Evolutionary conservation across 2,797 vertebrate species (phyloP), one percentile per base, ranked within the genome.

Genomic region (Staurois parvus): DNA sequence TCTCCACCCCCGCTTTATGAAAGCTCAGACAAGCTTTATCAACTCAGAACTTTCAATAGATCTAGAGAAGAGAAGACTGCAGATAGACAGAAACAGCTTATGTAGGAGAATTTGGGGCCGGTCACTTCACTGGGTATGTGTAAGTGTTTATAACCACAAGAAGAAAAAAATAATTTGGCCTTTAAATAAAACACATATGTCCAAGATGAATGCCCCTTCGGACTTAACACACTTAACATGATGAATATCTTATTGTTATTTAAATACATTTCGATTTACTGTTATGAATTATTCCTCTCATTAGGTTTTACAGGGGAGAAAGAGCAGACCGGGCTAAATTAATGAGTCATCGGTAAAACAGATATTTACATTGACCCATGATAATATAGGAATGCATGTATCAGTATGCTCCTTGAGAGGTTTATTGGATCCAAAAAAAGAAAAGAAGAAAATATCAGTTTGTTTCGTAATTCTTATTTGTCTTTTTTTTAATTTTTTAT

Each of bases 231-330:
- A 32, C 75, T 84, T 84, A 84, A 32, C 13, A 48, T 34, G 72
- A 84, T 79, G 67, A 66, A 66, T 66, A 73, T 59, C 10, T 29
- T 72, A 79, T 79, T 72, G 48, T 84, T 84, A 73, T 67, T 72
- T 84, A 79, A 73, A 84, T 84, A 17, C 66, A 72, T 78, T 42
- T 26, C 34, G 42, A 45, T 62, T 78, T 72, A 77, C 37, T 45
- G 48, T n/a, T 48, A 84, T 76, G 64, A 67, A 75, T 83, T 83
- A 69, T 52, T 83, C 42, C 28, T 56, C 11, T 73, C 17, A 74
- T 82, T 19, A 40, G 12, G 26, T 73, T 81, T 81, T 81, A 29
- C 7, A 19, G 26, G 28, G 29, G 12, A 62, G 40, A 26, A 75
- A 5, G 62, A 30, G 59, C 15, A 37, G 19, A 45, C 28, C 45